A percentile compares a stretch with the other conserved stretches of the same genome.
Evolutionary conservation across 2,797 vertebrate genomes (phyloP).

Genomic region (Lutjanus campechanus): DNA sequence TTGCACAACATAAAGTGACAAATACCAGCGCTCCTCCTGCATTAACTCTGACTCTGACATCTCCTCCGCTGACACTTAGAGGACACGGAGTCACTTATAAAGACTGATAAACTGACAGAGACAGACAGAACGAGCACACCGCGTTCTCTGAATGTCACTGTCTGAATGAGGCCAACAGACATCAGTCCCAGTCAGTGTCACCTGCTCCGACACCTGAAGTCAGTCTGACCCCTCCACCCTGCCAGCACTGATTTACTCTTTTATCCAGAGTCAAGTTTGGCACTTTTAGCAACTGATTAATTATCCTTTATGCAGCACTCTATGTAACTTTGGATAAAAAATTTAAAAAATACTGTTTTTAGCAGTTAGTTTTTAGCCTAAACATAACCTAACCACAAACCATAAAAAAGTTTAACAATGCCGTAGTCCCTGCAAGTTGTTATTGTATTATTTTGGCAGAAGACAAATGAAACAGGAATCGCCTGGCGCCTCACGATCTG

Average conservation of each 20-base stretch:
- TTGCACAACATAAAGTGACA: not conserved
- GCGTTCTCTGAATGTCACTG: not conserved
- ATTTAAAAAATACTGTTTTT: too few relatives aligned
- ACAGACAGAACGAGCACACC: slow-evolving; percentile 9
- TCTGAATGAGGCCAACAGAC: slow-evolving; percentile 1
- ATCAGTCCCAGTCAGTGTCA: slow-evolving; percentile 8
- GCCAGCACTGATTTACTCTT: not conserved
- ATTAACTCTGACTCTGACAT: not conserved
- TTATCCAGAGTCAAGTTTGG: too few relatives aligned
- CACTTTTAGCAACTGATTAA: not conserved
- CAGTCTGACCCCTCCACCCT: not conserved
- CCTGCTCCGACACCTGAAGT: slow-evolving; percentile 19
- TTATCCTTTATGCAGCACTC: not conserved
- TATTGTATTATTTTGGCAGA: too few relatives aligned
- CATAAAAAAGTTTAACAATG: too few relatives aligned
- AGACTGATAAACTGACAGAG: slow-evolving; percentile 10
- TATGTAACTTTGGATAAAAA: too few relatives aligned
- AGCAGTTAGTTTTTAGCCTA: too few relatives aligned
- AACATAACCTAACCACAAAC: too few relatives aligned
- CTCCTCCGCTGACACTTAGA: slow-evolving; percentile 17
- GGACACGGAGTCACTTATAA: slow-evolving; percentile 8
- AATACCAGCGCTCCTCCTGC: not conserved
- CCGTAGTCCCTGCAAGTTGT: too few relatives aligned
- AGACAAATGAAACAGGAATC: too few relatives aligned
- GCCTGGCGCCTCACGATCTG: too few relatives aligned